Percentiles rank a stretch among this genome's conserved stretches.
Conservation (phyloP, 2,113 vertebrate species). For the Equus quagga region DNA sequence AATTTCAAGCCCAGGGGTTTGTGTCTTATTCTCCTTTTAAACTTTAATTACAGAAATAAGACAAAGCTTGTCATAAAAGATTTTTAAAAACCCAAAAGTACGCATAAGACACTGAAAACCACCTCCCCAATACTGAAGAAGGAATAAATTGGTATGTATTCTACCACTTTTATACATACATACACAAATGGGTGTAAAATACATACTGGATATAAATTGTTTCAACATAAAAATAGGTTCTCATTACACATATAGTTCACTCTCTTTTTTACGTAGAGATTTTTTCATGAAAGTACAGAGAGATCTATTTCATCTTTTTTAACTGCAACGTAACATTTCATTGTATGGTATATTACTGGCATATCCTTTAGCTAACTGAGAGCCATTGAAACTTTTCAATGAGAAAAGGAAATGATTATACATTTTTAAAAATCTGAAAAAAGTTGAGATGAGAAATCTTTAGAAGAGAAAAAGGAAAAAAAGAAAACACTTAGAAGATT, state of each 20-base stretch:
- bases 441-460: not conserved
- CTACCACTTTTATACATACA: not conserved
- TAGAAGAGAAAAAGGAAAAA: not conserved
- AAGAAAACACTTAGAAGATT: not conserved
- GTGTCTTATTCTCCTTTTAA: not conserved
- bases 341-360: not conserved
- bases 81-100: not conserved
- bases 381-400: conserved; percentile 9
- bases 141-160: not conserved
- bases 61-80: not conserved
- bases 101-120: not conserved
- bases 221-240: not conserved
- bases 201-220: not conserved
- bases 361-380: not conserved
- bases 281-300: not conserved
- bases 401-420: not conserved
- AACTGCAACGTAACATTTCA: not conserved
- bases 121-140: conserved; percentile 5
- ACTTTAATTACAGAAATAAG: conserved; percentile 11
- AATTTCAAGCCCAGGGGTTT: not conserved
- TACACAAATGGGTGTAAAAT: not conserved
- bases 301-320: not conserved
- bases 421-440: not conserved
- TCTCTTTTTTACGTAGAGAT: not conserved
- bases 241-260: not conserved